phyloP scores from a whole-genome alignment of 2,888 invertebrate species.

The Caenorhabditis sinica region DNA sequence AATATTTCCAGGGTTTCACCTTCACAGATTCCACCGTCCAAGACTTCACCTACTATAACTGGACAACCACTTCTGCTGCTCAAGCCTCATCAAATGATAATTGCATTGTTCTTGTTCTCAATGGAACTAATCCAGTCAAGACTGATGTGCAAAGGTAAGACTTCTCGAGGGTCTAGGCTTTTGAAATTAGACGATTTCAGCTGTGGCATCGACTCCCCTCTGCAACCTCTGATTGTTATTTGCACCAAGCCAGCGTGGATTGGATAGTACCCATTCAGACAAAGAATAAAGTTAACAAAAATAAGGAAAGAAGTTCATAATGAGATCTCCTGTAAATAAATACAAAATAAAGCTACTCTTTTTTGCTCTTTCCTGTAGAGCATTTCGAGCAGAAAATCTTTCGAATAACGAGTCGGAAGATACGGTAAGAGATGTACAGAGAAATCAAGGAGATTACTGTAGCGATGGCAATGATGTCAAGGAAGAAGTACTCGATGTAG shows the following conservation, averaged over 20 bases:
- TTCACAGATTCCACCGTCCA: conserved; percentile 11
- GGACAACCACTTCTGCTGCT: conserved; percentile 31
- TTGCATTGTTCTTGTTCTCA: conserved; percentile 36
- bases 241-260: conserved; percentile 13
- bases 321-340: conserved; percentile 10
- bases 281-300: neutral
- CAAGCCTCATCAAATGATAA: conserved; percentile 5
- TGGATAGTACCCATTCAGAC: neutral
- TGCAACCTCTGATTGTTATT: neutral
- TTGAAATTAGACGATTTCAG: neutral
- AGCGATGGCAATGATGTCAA: conserved; percentile 41
- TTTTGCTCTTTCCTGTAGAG: conserved; percentile 27
- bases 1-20: conserved; percentile 26
- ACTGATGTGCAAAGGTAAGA: conserved; percentile 31
- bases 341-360: conserved; percentile 1
- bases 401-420: conserved; percentile 11
- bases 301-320: neutral
- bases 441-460: conserved; percentile 2
- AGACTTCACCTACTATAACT: conserved; percentile 34
- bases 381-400: conserved; percentile 28
- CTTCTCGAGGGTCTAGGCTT: neutral
- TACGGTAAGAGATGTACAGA: conserved; percentile 25
- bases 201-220: neutral
- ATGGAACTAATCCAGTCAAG: conserved; percentile 13
- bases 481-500: conserved; percentile 53